Evolutionary conservation across 2,797 vertebrate species (phyloP).

Genomic region (Onychomys torridus): DNA sequence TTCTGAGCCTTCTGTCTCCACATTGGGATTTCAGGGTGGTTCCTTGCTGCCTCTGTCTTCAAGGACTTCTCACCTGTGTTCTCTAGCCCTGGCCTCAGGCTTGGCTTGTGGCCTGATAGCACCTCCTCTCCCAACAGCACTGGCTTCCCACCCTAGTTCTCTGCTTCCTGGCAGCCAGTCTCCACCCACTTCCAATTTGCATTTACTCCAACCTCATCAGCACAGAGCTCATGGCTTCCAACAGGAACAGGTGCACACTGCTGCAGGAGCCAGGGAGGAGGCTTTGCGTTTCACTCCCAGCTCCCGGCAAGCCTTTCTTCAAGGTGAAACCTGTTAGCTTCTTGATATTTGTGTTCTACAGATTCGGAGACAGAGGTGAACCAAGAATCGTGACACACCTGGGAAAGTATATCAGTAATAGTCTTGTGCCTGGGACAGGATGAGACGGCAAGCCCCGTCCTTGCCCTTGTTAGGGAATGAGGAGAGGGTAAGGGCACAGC

Average conservation of each 20-base stretch:
- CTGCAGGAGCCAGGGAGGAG: neutral
- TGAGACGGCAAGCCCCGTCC: neutral
- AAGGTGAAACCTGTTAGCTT: neutral
- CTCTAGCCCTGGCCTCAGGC: neutral
- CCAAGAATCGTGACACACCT: neutral
- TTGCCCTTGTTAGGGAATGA: neutral
- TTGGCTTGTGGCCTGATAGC: neutral
- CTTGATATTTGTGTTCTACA: slow-evolving; percentile 12
- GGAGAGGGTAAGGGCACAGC: neutral
- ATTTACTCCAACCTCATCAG: slow-evolving; percentile 54
- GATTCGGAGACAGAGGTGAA: neutral
- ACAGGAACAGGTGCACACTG: neutral
- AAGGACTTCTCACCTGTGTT: neutral
- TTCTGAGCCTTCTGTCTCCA: neutral
- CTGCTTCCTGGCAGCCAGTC: slow-evolving; percentile 62
- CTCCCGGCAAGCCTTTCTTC: neutral
- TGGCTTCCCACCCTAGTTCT: slow-evolving; percentile 25
- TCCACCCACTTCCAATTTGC: slow-evolving; percentile 67
- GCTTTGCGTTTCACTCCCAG: neutral
- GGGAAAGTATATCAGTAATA: neutral
- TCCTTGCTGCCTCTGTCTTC: neutral
- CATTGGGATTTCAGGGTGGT: neutral
- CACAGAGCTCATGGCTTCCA: neutral
- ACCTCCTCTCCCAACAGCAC: neutral
- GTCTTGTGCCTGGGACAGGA: neutral